These are phyloP conservation scores for Uloborus plumipes DNA, from an alignment of 2,888 invertebrate species.

Conservation along the genomic window DNA sequence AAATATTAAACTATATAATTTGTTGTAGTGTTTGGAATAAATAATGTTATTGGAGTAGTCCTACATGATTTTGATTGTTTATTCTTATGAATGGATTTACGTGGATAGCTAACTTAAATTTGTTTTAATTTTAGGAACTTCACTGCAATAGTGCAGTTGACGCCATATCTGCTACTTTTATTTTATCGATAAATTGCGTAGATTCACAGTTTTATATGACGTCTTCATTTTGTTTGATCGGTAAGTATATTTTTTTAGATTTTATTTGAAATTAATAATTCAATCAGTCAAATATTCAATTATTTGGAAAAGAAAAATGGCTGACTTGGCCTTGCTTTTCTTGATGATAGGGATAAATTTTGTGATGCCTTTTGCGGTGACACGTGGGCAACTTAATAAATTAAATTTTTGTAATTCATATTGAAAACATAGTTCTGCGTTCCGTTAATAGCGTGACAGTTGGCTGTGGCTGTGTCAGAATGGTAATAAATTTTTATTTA, in stretches of 20 bases:
- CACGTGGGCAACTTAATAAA: slow-evolving; percentile 44
- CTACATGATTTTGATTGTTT: background rate
- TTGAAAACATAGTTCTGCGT: background rate
- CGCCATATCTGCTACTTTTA: slow-evolving; percentile 55
- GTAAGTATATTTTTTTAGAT: slow-evolving; percentile 75
- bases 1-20: background rate
- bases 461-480: background rate
- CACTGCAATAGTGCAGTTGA: slow-evolving; percentile 57
- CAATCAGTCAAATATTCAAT: background rate
- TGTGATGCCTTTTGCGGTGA: slow-evolving; percentile 23
- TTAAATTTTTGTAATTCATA: background rate
- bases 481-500: background rate
- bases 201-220: slow-evolving; percentile 84
- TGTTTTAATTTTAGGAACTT: slow-evolving; percentile 37
- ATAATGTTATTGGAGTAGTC: background rate
- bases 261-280: background rate
- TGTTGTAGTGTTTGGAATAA: background rate
- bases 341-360: slow-evolving; percentile 20
- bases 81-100: background rate
- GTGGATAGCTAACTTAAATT: background rate
- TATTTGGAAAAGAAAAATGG: slow-evolving; percentile 12
- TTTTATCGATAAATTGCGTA: slow-evolving; percentile 64
- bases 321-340: slow-evolving; percentile 32
- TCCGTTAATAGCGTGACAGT: background rate
- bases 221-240: slow-evolving; percentile 91